Conservation (phyloP, 2,888 invertebrate species). For the Oscheius onirici region DNA sequence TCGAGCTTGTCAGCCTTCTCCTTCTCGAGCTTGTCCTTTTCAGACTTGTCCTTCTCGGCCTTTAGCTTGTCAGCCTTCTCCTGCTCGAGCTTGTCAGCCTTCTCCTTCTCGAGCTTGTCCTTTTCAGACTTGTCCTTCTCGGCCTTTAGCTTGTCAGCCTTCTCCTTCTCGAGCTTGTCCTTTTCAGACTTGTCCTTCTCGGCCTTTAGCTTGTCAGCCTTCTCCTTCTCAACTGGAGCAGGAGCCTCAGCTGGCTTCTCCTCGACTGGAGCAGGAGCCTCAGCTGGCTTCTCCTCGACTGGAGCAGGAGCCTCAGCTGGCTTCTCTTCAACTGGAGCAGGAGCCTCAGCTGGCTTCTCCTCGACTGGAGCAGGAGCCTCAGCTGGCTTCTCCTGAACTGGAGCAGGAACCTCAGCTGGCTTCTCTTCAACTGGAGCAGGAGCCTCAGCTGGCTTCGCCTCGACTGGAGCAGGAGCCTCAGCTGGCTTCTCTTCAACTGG, state of each 20-base stretch:
- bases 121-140: not conserved
- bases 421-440: not conserved
- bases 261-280: not conserved
- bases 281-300: constrained; percentile 1
- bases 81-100: not conserved
- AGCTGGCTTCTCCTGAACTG: not conserved
- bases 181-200: not conserved
- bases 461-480: constrained; percentile 8
- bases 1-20: not conserved
- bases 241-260: constrained; percentile 3
- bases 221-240: constrained; percentile 3
- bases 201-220: not conserved
- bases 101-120: not conserved
- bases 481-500: constrained; percentile 5
- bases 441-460: constrained; percentile 4
- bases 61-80: not conserved
- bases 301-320: constrained; percentile 1
- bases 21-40: not conserved
- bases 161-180: not conserved
- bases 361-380: constrained; percentile 7
- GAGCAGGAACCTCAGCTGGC: not conserved
- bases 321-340: not conserved
- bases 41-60: not conserved
- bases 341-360: constrained; percentile 8
- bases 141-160: not conserved